Evolutionary conservation across 2,797 vertebrate species (phyloP).

Genomic region (Harpagifer antarcticus): DNA sequence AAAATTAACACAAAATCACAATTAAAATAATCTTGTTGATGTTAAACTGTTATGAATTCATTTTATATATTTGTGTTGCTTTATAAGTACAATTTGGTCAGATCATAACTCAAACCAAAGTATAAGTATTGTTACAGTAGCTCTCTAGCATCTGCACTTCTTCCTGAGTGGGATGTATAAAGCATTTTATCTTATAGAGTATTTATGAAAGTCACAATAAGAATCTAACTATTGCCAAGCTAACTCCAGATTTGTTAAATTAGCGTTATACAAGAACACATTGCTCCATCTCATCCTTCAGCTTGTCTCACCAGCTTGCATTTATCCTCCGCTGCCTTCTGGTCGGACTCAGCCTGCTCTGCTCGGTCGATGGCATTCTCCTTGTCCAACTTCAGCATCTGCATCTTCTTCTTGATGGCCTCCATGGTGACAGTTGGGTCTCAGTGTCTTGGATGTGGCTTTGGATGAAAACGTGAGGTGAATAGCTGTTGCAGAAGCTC

Average conservation of each 20-base stretch:
- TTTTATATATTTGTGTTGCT: background rate
- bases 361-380: conserved; percentile 96
- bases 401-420: conserved; percentile 99
- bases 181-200: background rate
- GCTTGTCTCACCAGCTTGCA: conserved; percentile 90
- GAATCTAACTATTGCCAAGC: background rate
- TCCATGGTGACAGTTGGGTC: conserved; percentile 87
- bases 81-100: background rate
- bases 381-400: conserved; percentile 98
- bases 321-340: conserved; percentile 93
- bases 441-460: conserved; percentile 16
- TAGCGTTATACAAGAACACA: background rate
- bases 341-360: conserved; percentile 92
- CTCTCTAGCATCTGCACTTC: background rate
- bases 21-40: background rate
- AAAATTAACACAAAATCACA: conserved; percentile 1
- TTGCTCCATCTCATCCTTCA: conserved; percentile 2
- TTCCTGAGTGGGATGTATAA: background rate
- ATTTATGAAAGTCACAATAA: background rate
- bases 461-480: background rate
- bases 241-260: background rate
- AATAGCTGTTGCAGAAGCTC: conserved; percentile 28
- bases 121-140: background rate
- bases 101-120: background rate
- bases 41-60: background rate